These are phyloP conservation scores for Megaceryle torquata DNA, from an alignment of 2,113 vertebrate species.

Conservation along the genomic window DNA sequence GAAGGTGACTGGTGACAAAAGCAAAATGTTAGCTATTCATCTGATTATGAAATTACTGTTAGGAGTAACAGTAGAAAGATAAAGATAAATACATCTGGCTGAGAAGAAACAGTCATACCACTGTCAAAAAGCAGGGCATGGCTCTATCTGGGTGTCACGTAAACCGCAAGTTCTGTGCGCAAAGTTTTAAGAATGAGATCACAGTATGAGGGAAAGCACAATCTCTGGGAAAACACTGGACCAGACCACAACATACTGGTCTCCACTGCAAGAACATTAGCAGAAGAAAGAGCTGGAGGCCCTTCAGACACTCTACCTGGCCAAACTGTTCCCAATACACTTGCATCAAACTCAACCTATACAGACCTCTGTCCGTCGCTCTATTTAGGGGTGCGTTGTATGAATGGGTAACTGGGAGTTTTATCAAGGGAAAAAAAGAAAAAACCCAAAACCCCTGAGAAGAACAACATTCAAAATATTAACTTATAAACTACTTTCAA, in stretches of 20 bases:
- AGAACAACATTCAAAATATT: not conserved
- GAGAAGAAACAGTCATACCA: not conserved
- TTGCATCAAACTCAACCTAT: not conserved
- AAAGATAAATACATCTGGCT: not conserved
- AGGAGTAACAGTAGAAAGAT: not conserved
- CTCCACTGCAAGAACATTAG: not conserved
- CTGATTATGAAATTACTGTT: not conserved
- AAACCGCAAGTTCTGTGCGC: not conserved
- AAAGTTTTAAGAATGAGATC: not conserved
- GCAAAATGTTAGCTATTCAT: not conserved
- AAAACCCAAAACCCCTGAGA: not conserved
- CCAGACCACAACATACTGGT: not conserved
- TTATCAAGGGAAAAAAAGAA: not conserved
- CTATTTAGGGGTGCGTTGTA: not conserved
- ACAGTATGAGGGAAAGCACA: not conserved
- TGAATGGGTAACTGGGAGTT: not conserved
- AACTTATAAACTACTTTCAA: not conserved
- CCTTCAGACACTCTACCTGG: not conserved
- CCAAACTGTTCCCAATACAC: not conserved
- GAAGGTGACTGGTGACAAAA: not conserved
- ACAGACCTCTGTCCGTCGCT: not conserved
- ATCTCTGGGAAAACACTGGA: not conserved
- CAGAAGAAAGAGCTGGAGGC: not conserved
- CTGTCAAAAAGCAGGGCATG: not conserved
- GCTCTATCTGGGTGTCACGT: not conserved